Evolutionary conservation across 2,888 invertebrate species (phyloP), one percentile per base, ranked within the genome.

Genomic region (Nipponacmea schrenckii): DNA sequence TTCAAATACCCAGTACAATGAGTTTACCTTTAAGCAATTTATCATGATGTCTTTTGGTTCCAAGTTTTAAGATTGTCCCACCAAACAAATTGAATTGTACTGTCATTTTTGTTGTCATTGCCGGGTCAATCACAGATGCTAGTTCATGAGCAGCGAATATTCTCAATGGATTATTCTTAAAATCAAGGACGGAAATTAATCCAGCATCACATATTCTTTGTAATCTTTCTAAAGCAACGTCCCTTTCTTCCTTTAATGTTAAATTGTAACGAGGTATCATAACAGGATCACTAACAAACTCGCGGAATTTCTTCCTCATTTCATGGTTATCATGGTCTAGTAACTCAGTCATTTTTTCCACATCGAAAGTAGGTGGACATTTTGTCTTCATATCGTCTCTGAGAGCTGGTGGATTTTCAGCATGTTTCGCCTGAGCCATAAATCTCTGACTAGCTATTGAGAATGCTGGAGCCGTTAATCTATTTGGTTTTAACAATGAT

Each of bases 91-190:
- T 56, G 12, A 56, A 56, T 24, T 56, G 56, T 20, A 56, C 56
- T 8, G 56, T 56, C 56, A 56, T 56, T 24, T 56, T 56, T 12
- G 56, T 56, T 56, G 56, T 56, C 56, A 56, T 56, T 5, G 56
- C 56, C 2, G 56, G 56, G 14, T 56, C 56, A 56, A 56, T 56
- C 8, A 56, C 56, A 24, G 56, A 56, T 20, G 56, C 56, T 12
- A 56, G 14, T 56, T 56, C 56, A 56, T 56, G 56, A 24, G 56
- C 56, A 20, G 56, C 56, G 4, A 56, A 56, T 0, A 56, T 56
- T 24, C 56, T 56, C 20, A 56, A 56, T n/a, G 56, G 56, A 56
- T 56, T 56, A 56, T 56, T 56, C 14, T 56, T 24, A 56, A 56
- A 56, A 24, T 56, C 56, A 20, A 56, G 56, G 24, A 56, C 56